Percentiles rank a stretch among this genome's conserved stretches.
phyloP scores from a whole-genome alignment of 2,888 invertebrate species.

The Pelosia muscerda region DNA sequence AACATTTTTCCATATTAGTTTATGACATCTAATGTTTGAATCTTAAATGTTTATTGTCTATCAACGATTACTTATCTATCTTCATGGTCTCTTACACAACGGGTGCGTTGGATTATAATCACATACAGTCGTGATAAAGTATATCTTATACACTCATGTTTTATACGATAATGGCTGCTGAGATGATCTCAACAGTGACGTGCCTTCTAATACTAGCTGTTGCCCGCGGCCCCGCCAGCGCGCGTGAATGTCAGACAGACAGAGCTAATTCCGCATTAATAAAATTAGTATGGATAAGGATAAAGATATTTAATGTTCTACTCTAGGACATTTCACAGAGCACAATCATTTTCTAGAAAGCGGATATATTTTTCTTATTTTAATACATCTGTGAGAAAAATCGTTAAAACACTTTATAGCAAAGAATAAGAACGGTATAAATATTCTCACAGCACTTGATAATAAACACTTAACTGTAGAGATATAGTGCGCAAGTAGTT shows the following conservation, averaged over 20 bases:
- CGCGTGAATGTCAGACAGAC: no score
- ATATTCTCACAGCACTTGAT: constrained; percentile 26
- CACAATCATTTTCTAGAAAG: not conserved
- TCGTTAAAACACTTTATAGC: not conserved
- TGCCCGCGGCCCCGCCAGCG: no score
- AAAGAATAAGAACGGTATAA: not conserved
- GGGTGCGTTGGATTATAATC: constrained; percentile 19
- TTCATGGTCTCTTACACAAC: constrained; percentile 30
- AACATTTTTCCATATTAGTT: constrained; percentile 32
- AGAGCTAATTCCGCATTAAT: no score
- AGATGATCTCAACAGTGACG: not conserved
- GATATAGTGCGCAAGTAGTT: constrained; percentile 3
- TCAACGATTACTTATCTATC: constrained; percentile 36
- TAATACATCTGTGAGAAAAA: not conserved
- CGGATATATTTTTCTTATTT: not conserved
- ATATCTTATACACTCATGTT: not conserved
- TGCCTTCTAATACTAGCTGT: no score
- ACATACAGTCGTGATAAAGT: constrained; percentile 28
- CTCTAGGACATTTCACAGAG: not conserved
- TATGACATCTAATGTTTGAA: constrained; percentile 38
- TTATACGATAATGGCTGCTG: not conserved
- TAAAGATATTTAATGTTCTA: no score
- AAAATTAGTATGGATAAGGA: no score
- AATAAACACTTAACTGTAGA: not conserved
- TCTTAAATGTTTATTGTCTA: constrained; percentile 39